phyloP scores from a whole-genome alignment of 2,113 vertebrate genomes.

The Equus quagga region DNA sequence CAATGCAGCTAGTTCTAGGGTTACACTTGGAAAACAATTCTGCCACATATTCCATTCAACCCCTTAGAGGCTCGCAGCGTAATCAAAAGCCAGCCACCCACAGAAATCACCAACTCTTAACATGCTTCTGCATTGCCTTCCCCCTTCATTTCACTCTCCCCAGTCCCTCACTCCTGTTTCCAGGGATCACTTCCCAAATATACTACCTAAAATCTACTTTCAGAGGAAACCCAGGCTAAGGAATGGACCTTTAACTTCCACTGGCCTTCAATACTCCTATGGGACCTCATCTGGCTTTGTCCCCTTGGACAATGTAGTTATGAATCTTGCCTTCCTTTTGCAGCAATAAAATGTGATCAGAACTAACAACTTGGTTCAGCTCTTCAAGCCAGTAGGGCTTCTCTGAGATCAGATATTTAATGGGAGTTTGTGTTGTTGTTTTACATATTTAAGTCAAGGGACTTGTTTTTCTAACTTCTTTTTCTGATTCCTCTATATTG shows the following conservation, averaged over 20 bases:
- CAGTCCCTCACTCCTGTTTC: background rate
- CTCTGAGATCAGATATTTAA: conserved; percentile 1
- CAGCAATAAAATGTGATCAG: background rate
- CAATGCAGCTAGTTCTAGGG: background rate
- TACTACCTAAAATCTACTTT: background rate
- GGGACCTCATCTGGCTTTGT: background rate
- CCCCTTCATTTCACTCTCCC: background rate
- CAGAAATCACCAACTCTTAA: background rate
- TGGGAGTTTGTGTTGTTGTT: background rate
- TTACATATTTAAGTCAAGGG: background rate
- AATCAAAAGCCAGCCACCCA: background rate
- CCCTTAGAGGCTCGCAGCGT: background rate
- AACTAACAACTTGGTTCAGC: background rate
- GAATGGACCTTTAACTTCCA: background rate
- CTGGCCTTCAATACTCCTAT: background rate
- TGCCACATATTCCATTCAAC: rapidly evolving
- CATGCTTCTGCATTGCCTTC: background rate
- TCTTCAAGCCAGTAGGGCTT: background rate
- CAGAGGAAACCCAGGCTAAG: background rate
- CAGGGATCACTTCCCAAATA: background rate
- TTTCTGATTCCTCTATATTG: background rate
- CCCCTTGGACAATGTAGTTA: background rate
- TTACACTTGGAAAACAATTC: background rate
- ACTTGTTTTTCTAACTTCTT: background rate
- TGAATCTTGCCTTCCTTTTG: background rate